Evolutionary conservation across 2,888 invertebrate species (phyloP), one percentile per base, ranked within the genome.

Genomic region (Sinelater perroti): DNA sequence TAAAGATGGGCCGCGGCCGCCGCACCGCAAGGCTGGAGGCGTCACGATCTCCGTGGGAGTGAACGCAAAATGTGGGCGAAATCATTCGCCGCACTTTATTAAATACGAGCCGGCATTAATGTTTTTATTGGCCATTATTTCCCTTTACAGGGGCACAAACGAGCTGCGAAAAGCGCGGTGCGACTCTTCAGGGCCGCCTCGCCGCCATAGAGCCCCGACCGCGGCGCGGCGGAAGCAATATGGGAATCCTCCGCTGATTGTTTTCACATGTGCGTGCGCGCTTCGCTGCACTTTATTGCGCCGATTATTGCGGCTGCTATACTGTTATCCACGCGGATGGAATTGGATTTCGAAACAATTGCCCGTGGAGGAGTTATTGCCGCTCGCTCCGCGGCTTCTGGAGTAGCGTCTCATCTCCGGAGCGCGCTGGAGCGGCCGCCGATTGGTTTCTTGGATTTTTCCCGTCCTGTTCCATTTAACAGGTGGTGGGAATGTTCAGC

Each of bases 201-300:
- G 16, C 17, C 2, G 7, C 20, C 10, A n/a, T 1, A 6, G 10
- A 16, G 8, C 8, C 7, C 6, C 8, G 4, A 13, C 21, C 3
- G 21, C 11, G 16, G 40, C 14, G n/a, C n/a, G n/a, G n/a, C n/a
- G n/a, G n/a, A n/a, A n/a, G n/a, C 50, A 44, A 28, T 26, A 38
- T 50, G 50, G 30, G 50, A 50, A 50, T 36, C 50, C 20, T 28
- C 31, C 18, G 42, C 21, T 51, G 42, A 51, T 51, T 51, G 42
- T 51, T 51, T 51, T 51, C 51, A 42, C 51, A 51, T 51, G 28
- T 51, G 38, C 30, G 20, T 40, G 11, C 38, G 13, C 51, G 11
- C 28, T 14, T 10, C 20, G 18, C 6, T 8, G n/a, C 2, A 11
- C 13, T 46, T 46, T 30, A 46, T 46, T 46, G 20, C 46, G n/a